phyloP scores from a whole-genome alignment of 2,113 vertebrate species.

The Meles meles region DNA sequence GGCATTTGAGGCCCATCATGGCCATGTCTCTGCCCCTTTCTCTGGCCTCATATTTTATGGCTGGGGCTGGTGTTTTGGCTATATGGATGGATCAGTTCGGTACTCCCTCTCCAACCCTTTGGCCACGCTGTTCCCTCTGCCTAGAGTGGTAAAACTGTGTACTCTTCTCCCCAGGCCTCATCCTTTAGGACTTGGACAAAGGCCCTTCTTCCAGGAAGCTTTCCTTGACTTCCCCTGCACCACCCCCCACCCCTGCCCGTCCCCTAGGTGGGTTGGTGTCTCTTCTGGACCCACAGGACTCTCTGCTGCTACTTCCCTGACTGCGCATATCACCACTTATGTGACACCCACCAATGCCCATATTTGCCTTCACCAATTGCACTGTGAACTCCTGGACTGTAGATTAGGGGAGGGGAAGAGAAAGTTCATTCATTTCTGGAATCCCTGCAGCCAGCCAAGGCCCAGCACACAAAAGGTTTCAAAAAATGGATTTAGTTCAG shows the following conservation, averaged over 20 bases:
- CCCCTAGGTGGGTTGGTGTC: too few relatives aligned
- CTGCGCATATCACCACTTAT: fast-evolving
- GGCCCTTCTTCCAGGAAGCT: background rate
- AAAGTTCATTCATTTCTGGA: background rate
- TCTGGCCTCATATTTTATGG: background rate
- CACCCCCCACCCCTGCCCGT: background rate
- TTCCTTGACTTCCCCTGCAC: background rate
- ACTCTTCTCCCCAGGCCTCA: background rate
- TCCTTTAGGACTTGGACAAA: background rate
- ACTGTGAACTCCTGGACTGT: background rate
- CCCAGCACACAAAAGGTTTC: background rate
- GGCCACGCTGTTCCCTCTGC: background rate
- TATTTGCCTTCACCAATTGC: background rate
- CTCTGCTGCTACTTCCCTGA: background rate
- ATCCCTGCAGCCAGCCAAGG: background rate
- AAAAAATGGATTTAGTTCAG: background rate
- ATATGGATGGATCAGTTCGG: background rate
- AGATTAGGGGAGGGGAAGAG: too few relatives aligned
- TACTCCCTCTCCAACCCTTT: background rate
- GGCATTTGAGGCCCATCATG: background rate
- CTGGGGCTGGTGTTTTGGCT: background rate
- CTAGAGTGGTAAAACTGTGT: background rate
- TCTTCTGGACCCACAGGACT: background rate
- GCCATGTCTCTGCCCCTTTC: background rate
- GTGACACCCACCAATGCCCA: background rate